phyloP scores from a whole-genome alignment of 2,888 invertebrate genomes.

The Catonia carolina region DNA sequence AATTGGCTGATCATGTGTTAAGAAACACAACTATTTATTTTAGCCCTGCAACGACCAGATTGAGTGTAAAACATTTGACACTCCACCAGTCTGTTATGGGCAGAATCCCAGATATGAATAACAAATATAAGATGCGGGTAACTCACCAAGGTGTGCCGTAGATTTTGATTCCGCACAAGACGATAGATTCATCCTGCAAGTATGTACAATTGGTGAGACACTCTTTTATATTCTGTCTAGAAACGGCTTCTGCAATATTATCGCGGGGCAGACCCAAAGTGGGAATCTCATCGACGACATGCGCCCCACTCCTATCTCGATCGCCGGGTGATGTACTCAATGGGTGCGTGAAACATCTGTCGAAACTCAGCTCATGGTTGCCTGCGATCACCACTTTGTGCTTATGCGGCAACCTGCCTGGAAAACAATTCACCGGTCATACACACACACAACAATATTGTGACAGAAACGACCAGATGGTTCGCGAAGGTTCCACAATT shows the following conservation, averaged over 20 bases:
- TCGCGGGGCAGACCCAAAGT: conserved; percentile 59
- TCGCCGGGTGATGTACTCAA: conserved; percentile 39
- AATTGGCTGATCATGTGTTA: no score
- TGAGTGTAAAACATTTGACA: no score
- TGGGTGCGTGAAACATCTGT: conserved; percentile 58
- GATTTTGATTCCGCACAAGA: conserved; percentile 66
- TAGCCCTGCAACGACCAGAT: no score
- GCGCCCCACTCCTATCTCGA: conserved; percentile 27
- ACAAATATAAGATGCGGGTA: no score
- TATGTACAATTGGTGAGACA: conserved; percentile 71
- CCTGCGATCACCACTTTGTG: conserved; percentile 79
- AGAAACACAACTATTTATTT: no score
- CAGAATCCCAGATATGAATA: no score
- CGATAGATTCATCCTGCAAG: conserved; percentile 61
- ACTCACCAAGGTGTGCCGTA: conserved; percentile 81
- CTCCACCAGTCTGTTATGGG: no score
- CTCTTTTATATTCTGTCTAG: conserved; percentile 55
- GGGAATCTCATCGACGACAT: conserved; percentile 45
- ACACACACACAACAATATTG: no score
- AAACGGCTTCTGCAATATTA: conserved; percentile 56
- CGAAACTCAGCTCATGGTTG: conserved; percentile 80
- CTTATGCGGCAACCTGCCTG: conserved; percentile 61
- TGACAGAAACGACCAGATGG: no score
- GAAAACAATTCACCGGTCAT: conserved; percentile 28
- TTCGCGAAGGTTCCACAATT: no score